Evolutionary conservation across 2,797 vertebrate species (phyloP).

Genomic region (Emydoidea blandingii): DNA sequence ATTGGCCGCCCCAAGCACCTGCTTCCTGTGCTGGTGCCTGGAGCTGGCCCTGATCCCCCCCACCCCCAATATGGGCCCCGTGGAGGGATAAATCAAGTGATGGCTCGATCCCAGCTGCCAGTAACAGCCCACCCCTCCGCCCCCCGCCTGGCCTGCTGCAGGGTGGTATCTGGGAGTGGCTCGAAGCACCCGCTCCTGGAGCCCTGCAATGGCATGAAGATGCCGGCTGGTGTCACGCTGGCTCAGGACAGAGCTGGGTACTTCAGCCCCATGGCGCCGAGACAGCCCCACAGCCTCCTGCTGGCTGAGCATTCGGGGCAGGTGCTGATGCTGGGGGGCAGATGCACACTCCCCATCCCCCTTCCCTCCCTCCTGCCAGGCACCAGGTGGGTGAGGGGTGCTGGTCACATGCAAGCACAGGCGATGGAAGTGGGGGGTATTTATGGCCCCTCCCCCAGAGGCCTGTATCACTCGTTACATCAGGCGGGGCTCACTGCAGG

Average conservation of each 20-base stretch:
- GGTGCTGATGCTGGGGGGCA: background rate
- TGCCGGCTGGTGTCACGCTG: too few relatives aligned
- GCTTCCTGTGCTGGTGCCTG: too few relatives aligned
- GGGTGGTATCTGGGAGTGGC: too few relatives aligned
- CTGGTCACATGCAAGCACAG: background rate
- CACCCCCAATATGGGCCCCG: accelerated
- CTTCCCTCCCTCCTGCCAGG: background rate
- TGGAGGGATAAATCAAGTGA: background rate
- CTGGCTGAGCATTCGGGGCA: background rate
- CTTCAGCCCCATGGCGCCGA: background rate
- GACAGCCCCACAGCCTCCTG: background rate
- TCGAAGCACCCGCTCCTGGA: too few relatives aligned
- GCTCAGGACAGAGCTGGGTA: too few relatives aligned
- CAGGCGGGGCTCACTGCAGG: background rate
- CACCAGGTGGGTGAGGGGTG: background rate
- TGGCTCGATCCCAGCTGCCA: too few relatives aligned
- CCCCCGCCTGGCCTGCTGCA: too few relatives aligned
- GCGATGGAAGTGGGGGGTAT: background rate
- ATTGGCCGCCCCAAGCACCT: too few relatives aligned
- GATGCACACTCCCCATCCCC: background rate
- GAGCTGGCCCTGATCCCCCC: too few relatives aligned
- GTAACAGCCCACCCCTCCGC: too few relatives aligned
- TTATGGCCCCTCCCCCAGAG: background rate
- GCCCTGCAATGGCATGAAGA: too few relatives aligned
- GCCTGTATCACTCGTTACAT: background rate